These are phyloP conservation scores for Nysson spinosus DNA, from an alignment of 2,888 invertebrate species.

Conservation along the genomic window DNA sequence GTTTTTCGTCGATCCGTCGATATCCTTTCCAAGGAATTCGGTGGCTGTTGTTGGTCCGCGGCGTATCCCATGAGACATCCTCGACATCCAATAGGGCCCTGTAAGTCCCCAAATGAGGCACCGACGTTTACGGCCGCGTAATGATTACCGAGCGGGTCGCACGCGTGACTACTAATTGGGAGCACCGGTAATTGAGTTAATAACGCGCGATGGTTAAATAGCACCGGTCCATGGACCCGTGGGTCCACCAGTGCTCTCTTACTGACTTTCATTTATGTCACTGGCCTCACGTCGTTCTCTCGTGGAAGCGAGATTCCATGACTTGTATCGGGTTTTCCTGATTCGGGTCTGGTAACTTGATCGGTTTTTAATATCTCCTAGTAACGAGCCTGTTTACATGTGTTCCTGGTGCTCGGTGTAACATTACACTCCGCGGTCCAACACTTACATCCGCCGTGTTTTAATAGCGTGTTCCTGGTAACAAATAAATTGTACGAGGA, in stretches of 20 bases:
- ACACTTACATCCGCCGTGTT: too few relatives aligned
- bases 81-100: too few relatives aligned
- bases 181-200: constrained; percentile 58
- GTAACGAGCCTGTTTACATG: background rate
- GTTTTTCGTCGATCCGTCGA: constrained; percentile 9
- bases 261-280: constrained; percentile 39
- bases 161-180: constrained; percentile 58
- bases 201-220: constrained; percentile 46
- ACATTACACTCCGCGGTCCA: too few relatives aligned
- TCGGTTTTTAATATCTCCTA: constrained; percentile 3
- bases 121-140: constrained; percentile 48
- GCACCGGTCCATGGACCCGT: constrained; percentile 21
- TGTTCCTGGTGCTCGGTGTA: background rate
- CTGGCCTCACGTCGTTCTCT: constrained; percentile 8
- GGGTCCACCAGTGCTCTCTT: too few relatives aligned
- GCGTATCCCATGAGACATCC: too few relatives aligned
- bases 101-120: constrained; percentile 8
- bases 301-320: too few relatives aligned
- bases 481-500: too few relatives aligned
- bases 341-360: background rate
- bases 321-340: too few relatives aligned
- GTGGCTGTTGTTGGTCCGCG: background rate
- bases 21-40: background rate
- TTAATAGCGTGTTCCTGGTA: too few relatives aligned
- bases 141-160: constrained; percentile 44